Evolutionary conservation across 2,797 vertebrate genomes (phyloP).

Genomic region (Cetoscarus ocellatus): DNA sequence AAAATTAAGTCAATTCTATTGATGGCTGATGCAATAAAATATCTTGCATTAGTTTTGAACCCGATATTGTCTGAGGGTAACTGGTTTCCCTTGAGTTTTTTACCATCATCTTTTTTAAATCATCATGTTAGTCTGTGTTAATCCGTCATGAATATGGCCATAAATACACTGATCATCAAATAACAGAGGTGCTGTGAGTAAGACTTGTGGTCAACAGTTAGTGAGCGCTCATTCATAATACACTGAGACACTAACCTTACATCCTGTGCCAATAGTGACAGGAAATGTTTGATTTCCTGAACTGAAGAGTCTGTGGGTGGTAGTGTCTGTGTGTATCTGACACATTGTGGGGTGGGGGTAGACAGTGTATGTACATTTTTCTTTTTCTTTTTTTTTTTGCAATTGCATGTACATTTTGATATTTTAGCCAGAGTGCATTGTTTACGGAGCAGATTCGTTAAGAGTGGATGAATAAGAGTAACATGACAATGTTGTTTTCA

Average conservation of each 20-base stretch:
- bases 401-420: background rate
- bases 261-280: conserved; percentile 75
- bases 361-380: conserved; percentile 11
- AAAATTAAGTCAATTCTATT: too few relatives aligned
- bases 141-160: too few relatives aligned
- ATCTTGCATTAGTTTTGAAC: too few relatives aligned
- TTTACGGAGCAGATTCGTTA: conserved; percentile 11
- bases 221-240: conserved; percentile 79
- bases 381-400: too few relatives aligned
- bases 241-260: conserved; percentile 72
- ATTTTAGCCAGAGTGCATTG: background rate
- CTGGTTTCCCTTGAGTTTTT: conserved; percentile 9
- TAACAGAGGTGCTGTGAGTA: conserved; percentile 64
- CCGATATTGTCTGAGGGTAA: too few relatives aligned
- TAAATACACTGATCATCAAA: conserved; percentile 33
- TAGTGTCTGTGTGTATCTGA: too few relatives aligned
- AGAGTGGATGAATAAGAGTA: too few relatives aligned
- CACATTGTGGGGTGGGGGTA: too few relatives aligned
- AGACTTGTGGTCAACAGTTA: conserved; percentile 66
- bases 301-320: conserved; percentile 64
- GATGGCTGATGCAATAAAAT: too few relatives aligned
- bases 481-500: conserved; percentile 3
- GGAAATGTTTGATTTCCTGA: conserved; percentile 81
- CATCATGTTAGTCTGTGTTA: too few relatives aligned
- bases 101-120: too few relatives aligned